phyloP scores from a whole-genome alignment of 1,140 invertebrate genomes.

The Hyles euphorbiae region DNA sequence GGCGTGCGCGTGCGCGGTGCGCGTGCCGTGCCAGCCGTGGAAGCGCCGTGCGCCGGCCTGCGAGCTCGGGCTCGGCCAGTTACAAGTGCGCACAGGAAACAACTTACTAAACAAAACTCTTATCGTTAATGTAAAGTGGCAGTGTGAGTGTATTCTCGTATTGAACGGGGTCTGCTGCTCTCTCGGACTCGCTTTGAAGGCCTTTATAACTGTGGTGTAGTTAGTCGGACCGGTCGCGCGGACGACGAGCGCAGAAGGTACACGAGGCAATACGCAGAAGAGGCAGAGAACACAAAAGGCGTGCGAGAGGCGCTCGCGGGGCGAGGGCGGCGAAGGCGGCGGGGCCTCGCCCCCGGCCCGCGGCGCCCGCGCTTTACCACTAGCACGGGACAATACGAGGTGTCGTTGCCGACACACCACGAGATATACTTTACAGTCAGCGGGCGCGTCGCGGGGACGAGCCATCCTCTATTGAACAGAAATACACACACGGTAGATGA shows the following conservation, averaged over 20 bases:
- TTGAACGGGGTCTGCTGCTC: slow-evolving; percentile 75
- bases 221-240: slow-evolving; percentile 47
- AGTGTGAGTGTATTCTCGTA: slow-evolving; percentile 65
- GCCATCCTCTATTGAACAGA: slow-evolving; percentile 72
- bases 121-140: slow-evolving; percentile 62
- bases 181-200: slow-evolving; percentile 75
- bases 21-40: slow-evolving; percentile 65
- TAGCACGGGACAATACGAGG: slow-evolving; percentile 55
- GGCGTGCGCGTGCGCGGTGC: slow-evolving; percentile 51
- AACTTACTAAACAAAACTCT: slow-evolving; percentile 45
- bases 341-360: slow-evolving; percentile 48
- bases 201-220: slow-evolving; percentile 74
- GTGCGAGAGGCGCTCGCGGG: slow-evolving; percentile 51
- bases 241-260: slow-evolving; percentile 42
- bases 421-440: slow-evolving; percentile 68
- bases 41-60: slow-evolving; percentile 60
- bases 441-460: slow-evolving; percentile 59
- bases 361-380: slow-evolving; percentile 52
- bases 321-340: slow-evolving; percentile 46
- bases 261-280: slow-evolving; percentile 63
- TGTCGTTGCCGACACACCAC: slow-evolving; percentile 48
- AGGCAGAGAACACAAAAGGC: slow-evolving; percentile 60
- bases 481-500: slow-evolving; percentile 71
- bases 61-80: slow-evolving; percentile 36
- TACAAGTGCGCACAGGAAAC: slow-evolving; percentile 57